These are phyloP conservation scores for Lithodes maja DNA, from an alignment of 2,888 invertebrate species.

Conservation along the genomic window DNA sequence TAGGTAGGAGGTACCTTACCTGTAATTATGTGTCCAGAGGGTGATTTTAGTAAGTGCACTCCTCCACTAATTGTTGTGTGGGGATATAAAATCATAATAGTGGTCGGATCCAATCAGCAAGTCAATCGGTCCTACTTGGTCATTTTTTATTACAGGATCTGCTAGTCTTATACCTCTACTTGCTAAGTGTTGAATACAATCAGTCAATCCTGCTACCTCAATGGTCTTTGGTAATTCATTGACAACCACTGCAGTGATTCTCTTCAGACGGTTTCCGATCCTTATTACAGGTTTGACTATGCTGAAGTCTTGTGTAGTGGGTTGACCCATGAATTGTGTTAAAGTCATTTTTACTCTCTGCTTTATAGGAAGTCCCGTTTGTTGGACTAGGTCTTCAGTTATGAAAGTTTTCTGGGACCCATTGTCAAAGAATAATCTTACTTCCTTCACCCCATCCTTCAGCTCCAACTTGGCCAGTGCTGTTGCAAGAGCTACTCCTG, in stretches of 20 bases:
- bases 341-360: too few relatives aligned
- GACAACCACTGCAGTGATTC: background rate
- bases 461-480: too few relatives aligned
- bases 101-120: background rate
- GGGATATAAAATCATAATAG: slow-evolving; percentile 7
- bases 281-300: too few relatives aligned
- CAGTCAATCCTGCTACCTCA: background rate
- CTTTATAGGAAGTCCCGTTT: too few relatives aligned
- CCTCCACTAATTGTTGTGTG: background rate
- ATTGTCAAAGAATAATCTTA: too few relatives aligned
- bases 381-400: too few relatives aligned
- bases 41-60: slow-evolving; percentile 3
- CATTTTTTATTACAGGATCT: background rate
- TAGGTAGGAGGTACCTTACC: background rate
- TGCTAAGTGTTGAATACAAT: background rate
- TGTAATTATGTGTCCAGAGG: background rate
- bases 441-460: too few relatives aligned
- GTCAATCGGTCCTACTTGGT: background rate
- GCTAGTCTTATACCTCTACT: background rate
- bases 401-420: too few relatives aligned
- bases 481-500: too few relatives aligned
- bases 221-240: background rate
- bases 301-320: too few relatives aligned
- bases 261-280: too few relatives aligned
- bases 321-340: too few relatives aligned